Evolutionary conservation across 2,113 vertebrate genomes (phyloP).

Genomic region (Apteryx mantelli): DNA sequence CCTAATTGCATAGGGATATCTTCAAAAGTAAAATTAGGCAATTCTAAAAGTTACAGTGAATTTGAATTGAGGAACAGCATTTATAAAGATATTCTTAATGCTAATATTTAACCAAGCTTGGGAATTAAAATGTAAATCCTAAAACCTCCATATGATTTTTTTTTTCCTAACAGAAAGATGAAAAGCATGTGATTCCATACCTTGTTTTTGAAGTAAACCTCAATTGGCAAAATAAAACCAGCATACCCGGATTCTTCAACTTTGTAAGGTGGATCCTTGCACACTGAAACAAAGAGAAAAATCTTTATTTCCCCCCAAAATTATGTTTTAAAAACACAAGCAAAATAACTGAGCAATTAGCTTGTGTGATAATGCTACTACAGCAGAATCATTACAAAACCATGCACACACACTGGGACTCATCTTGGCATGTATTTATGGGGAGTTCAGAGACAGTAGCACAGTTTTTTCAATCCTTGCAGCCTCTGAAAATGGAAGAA

Average conservation of each 20-base stretch:
- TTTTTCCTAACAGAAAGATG: not conserved
- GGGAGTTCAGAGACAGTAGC: not conserved
- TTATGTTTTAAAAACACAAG: not conserved
- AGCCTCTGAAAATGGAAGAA: not conserved
- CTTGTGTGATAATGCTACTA: not conserved
- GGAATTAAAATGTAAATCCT: not conserved
- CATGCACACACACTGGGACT: rapidly evolving
- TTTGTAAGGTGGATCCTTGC: conserved; percentile 92
- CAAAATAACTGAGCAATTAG: not conserved
- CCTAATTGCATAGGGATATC: not conserved
- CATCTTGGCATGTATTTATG: not conserved
- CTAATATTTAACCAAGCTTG: not conserved
- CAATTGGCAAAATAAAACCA: conserved; percentile 92
- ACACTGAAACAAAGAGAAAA: conserved; percentile 80
- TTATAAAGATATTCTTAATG: not conserved
- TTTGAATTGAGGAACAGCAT: not conserved
- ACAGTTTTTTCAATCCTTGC: not conserved
- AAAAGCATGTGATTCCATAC: conserved; percentile 70
- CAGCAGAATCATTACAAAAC: not conserved
- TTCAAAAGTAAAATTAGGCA: not conserved
- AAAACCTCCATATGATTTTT: not conserved
- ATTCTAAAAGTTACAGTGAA: not conserved
- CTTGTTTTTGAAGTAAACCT: conserved; percentile 94
- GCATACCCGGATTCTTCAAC: conserved; percentile 93
- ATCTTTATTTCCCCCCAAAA: not conserved